Evolutionary conservation across 2,888 invertebrate species (phyloP).

Genomic region (Zygothrica quintamaculata): DNA sequence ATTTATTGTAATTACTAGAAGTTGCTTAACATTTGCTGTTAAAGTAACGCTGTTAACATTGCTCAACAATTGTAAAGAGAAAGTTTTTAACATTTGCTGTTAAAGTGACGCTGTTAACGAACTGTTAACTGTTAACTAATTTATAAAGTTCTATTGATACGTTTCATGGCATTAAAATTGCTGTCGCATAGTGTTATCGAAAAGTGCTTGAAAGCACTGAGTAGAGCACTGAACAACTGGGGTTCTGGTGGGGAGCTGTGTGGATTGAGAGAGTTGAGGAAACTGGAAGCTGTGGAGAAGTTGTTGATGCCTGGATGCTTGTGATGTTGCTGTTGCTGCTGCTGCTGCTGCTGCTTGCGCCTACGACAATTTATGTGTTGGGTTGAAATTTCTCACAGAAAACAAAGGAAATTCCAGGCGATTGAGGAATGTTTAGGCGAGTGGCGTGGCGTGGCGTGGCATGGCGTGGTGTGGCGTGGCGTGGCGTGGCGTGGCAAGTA

Average conservation of each 20-base stretch:
- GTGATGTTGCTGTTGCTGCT: too few relatives aligned
- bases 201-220: constrained; percentile 16
- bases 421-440: constrained; percentile 75
- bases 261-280: constrained; percentile 32
- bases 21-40: too few relatives aligned
- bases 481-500: constrained; percentile 43
- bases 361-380: constrained; percentile 79
- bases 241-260: constrained; percentile 23
- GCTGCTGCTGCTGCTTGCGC: constrained; percentile 54
- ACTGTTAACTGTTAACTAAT: too few relatives aligned
- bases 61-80: too few relatives aligned
- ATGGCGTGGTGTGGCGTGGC: constrained; percentile 56
- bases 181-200: constrained; percentile 43
- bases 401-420: constrained; percentile 82
- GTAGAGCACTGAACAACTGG: constrained; percentile 4
- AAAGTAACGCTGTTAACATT: too few relatives aligned
- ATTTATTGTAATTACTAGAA: too few relatives aligned
- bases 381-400: constrained; percentile 79
- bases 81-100: too few relatives aligned
- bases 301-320: too few relatives aligned
- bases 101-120: too few relatives aligned
- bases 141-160: too few relatives aligned
- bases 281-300: constrained; percentile 42
- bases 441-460: constrained; percentile 48
- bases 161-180: neutral